A percentile compares a stretch with the other conserved stretches of the same genome.
phyloP scores from a whole-genome alignment of 2,888 invertebrate species.

The Eumerus sabulonum region DNA sequence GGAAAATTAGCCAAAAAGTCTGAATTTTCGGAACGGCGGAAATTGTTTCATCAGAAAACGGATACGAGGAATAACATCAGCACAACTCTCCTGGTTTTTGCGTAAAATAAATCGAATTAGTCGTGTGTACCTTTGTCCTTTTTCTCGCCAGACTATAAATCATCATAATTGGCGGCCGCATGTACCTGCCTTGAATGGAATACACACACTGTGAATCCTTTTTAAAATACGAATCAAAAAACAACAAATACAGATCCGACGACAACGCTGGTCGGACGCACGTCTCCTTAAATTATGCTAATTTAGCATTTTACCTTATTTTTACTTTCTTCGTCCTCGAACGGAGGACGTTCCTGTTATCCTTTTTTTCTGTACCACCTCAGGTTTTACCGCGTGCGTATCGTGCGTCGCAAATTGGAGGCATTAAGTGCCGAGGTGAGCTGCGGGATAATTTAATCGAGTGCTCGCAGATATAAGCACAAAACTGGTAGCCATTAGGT shows the following conservation, averaged over 20 bases:
- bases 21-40: slow-evolving; percentile 17
- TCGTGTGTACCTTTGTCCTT: slow-evolving; percentile 39
- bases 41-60: slow-evolving; percentile 50
- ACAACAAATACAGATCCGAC: too few species aligned
- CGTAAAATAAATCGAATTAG: slow-evolving; percentile 47
- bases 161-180: too few species aligned
- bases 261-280: slow-evolving; percentile 8
- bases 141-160: neutral
- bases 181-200: too few species aligned
- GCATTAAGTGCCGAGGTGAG: slow-evolving; percentile 44
- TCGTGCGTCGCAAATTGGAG: slow-evolving; percentile 27
- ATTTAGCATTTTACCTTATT: slow-evolving; percentile 44
- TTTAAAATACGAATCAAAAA: slow-evolving; percentile 33
- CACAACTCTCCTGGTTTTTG: slow-evolving; percentile 25
- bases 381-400: neutral
- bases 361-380: slow-evolving; percentile 5
- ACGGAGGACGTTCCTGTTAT: neutral
- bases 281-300: slow-evolving; percentile 49
- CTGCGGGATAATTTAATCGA: slow-evolving; percentile 53
- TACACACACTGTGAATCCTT: slow-evolving; percentile 23
- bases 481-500: slow-evolving; percentile 38
- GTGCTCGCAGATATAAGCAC: slow-evolving; percentile 34
- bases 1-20: too few species aligned
- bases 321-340: slow-evolving; percentile 17
- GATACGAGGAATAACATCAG: slow-evolving; percentile 3